Percentiles rank a stretch among this genome's conserved stretches.
These are phyloP conservation scores for Malurus melanocephalus DNA, from an alignment of 2,113 vertebrate species.

Conservation along the genomic window DNA sequence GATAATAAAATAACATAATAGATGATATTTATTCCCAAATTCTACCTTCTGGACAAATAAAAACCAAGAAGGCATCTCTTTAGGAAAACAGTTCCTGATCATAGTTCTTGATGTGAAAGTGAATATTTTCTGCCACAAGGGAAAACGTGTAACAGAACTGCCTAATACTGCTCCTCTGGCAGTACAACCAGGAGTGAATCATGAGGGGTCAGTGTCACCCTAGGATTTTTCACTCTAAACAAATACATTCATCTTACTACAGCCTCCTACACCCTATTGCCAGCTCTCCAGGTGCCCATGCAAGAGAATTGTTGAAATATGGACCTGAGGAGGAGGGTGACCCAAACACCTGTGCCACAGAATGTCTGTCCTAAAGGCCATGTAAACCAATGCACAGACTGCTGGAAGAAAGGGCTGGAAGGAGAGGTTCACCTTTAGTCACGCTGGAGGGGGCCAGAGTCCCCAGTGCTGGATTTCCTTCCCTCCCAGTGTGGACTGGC, in stretches of 20 bases:
- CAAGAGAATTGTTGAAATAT: rapidly evolving
- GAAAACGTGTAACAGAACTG: not conserved
- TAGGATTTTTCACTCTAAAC: not conserved
- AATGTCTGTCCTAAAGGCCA: rapidly evolving
- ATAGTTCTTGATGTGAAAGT: not conserved
- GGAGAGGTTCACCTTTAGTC: not conserved
- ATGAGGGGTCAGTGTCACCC: not conserved
- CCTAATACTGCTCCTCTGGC: not conserved
- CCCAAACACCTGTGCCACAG: no score
- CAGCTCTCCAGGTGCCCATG: not conserved
- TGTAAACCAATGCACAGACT: rapidly evolving
- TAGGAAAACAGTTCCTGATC: not conserved
- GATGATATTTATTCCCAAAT: not conserved
- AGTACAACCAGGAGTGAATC: not conserved
- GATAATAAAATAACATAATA: no score
- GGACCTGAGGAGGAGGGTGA: not conserved
- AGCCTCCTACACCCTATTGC: rapidly evolving
- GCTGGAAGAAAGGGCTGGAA: not conserved
- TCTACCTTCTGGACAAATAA: not conserved
- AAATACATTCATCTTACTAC: not conserved
- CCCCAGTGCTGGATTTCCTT: not conserved
- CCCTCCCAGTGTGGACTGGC: not conserved
- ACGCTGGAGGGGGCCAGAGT: rapidly evolving
- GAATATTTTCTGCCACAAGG: not conserved
- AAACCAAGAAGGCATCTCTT: not conserved